These are phyloP conservation scores for Noctuana brunneofusca DNA, from an alignment of 2,888 invertebrate genomes.

Conservation along the genomic window DNA sequence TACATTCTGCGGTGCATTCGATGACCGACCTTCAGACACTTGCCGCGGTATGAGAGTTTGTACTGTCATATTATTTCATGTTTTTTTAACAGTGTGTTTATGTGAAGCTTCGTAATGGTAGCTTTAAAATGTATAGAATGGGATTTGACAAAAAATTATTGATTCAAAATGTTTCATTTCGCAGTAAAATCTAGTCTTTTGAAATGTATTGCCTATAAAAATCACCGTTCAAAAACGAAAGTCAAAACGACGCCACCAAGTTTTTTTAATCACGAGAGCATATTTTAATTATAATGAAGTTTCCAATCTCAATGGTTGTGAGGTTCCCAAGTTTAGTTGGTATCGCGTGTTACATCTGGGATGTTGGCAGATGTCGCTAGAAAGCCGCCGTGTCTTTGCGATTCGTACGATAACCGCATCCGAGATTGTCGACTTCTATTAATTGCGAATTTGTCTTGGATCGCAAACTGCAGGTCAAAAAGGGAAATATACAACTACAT, in stretches of 20 bases:
- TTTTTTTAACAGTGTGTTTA: not conserved
- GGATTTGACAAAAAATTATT: not conserved
- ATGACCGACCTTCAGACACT: not conserved
- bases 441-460: constrained; percentile 53
- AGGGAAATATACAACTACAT: constrained; percentile 14
- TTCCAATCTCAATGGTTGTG: constrained; percentile 29
- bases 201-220: not conserved
- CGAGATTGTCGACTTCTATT: constrained; percentile 47
- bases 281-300: constrained; percentile 31
- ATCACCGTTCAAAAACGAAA: constrained; percentile 1
- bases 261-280: not conserved
- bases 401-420: constrained; percentile 54
- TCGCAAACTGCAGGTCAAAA: constrained; percentile 25
- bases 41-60: not conserved
- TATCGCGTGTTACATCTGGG: constrained; percentile 57
- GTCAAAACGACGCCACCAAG: not conserved
- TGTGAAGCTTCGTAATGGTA: not conserved
- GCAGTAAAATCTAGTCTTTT: not conserved
- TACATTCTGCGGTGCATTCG: not conserved
- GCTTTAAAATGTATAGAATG: not conserved
- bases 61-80: no score
- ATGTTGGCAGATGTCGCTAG: constrained; percentile 59
- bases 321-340: constrained; percentile 42
- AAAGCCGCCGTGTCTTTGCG: constrained; percentile 55
- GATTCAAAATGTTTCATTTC: not conserved